Evolutionary conservation across 2,797 vertebrate species (phyloP), one percentile per base, ranked within the genome.

Genomic region (Argya squamiceps): DNA sequence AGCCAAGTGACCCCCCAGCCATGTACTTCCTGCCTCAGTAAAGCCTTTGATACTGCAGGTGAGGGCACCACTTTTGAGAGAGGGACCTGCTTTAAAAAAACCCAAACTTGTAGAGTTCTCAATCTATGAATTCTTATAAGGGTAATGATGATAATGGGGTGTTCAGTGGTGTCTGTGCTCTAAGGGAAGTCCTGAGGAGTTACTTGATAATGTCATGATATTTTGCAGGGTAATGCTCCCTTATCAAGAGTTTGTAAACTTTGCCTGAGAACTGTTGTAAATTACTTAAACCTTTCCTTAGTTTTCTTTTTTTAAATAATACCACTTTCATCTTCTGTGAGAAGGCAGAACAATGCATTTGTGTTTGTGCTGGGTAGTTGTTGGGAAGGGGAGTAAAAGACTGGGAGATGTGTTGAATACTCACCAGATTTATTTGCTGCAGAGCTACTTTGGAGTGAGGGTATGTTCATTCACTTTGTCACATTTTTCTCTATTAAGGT

Each of bases 401-500:
- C 6, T 26, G 34, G 24, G 84, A 67, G 7, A 55, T 55, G 5
- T 43, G 12, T 58, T 92, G 46, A 88, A 44, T 44, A 73, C 39
- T 71, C 20, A 56, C n/a, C 36, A 52, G 39, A 69, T 67, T 73
- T 78, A 10, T 80, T 86, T 79, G 34, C 67, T 90, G 44, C 44
- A 73, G 50, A 81, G 34, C 55, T 92, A 9, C 67, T 91, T 85
- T 46, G 36, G 18, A 41, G 14, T 0, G 0, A 44, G 19, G n/a
- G 19, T 47, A 22, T 78, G 39, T 71, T 83, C 23, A 83, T 76
- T 70, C 43, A 58, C 20, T 62, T 56, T 94, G 22, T 76, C 64
- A 47, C 26, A 37, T 89, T 77, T 95, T 96, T 82, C 84, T 95
- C 97, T 93, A 81, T 92, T 70, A 92, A 97, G 97, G 93, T 96